Evolutionary conservation across 2,113 vertebrate species (phyloP), one percentile per base, ranked within the genome.

Genomic region (Ariopsis seemanni): DNA sequence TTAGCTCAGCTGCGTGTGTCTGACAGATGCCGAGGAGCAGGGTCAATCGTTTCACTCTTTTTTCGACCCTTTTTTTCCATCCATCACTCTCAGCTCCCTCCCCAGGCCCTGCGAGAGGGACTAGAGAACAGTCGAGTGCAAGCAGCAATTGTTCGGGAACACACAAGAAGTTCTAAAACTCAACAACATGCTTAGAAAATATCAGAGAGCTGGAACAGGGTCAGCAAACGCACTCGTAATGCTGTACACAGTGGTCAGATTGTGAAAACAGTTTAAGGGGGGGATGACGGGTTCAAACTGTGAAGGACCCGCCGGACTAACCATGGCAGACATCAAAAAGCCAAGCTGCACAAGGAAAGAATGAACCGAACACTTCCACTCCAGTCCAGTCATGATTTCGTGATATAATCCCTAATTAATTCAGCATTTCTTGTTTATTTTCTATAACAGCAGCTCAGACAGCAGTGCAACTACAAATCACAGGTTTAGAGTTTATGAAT

Each of bases 1-100:
- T 85, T 85, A 85, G 84, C 84, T 85, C 84, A 85, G 84, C 84
- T 85, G 84, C 84, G 84, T 85, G 84, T 85, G 84, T 85, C 84
- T 75, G 84, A 85, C 84, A 85, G 84, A 85, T 85, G 84, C 84
- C 84, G 71, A 85, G 55, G 84, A 85, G 69, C 84, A 85, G 84
- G 84, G 84, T 85, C 84, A 85, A 2, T 74, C 84, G 42, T 85
- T 85, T 84, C 67, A 48, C 83, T 84, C 63, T 30, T 62, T 62
- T 81, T 81, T 48, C 18, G 4, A 15, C 25, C 71, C 30, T n/a
- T 48, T 85, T 84, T 85, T 85, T 85, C 84, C 84, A 85, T 75
- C 69, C 71, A 12, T 85, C 84, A 85, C 71, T 62, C 55, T 85
- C 55, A 7, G 71, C 12, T 60, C 55, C 71, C 84, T 75, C 30